Evolutionary conservation across 1,140 invertebrate genomes (phyloP), one percentile per base, ranked within the genome.

Genomic region (Drosophila quadrilineata): DNA sequence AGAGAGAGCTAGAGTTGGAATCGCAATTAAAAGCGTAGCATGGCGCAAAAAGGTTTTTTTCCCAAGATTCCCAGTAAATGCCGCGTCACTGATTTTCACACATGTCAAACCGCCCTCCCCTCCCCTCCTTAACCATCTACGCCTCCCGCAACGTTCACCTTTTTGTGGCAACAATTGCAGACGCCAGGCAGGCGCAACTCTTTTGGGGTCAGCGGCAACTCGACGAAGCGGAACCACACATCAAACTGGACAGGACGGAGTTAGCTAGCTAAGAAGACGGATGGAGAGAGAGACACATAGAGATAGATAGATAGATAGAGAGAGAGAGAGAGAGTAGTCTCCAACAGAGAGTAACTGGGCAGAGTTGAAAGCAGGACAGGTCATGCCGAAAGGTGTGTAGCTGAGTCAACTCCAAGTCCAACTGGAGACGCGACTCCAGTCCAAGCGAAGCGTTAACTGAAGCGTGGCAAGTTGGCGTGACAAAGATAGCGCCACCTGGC

Each of bases 41-140:
- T 16, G 16, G 57, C 65, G 65, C 64, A 65, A 72, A 77, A 72
- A 48, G n/a, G n/a, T n/a, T n/a, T n/a, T 77, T 76, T 67, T 79
- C 71, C 53, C 75, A 84, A 59, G 8, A 19, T 69, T 66, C 52
- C 66, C 52, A 72, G 63, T 69, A 84, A 82, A 76, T 76, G 76
- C 77, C 77, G 76, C 76, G 69, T 82, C 77, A 84, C 69, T 84
- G 77, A 85, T 84, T 84, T 85, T 58, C 77, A 75, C 71, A 66
- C 66, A 62, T 48, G 41, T 33, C 36, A 24, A 10, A 9, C 38
- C 31, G n/a, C n/a, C 1, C 19, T 4, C 6, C 10, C 19, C 12
- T 4, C 50, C 14, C 0, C 3, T 0, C n/a, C n/a, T n/a, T n/a
- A n/a, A n/a, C n/a, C n/a, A n/a, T n/a, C 5, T n/a, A 1, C 1